These are phyloP conservation scores for Eciton burchellii DNA, from an alignment of 1,140 invertebrate species.

Conservation along the genomic window DNA sequence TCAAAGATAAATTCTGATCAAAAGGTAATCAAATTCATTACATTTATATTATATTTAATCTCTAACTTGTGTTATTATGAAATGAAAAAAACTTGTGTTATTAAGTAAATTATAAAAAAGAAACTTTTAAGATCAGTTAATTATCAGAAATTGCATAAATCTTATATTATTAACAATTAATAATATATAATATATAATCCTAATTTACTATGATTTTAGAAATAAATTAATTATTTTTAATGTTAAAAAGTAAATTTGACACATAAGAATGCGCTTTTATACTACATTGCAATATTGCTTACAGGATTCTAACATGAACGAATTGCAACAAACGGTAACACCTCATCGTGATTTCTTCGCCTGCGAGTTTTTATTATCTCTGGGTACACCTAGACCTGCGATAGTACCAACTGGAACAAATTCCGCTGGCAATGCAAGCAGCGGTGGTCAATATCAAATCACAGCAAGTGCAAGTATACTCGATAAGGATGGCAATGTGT, in stretches of 20 bases:
- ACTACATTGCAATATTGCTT: constrained; percentile 23
- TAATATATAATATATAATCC: neutral
- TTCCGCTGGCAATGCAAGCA: constrained; percentile 15
- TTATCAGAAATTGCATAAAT: neutral
- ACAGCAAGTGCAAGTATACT: constrained; percentile 90
- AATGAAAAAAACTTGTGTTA: too few relatives aligned
- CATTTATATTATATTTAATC: neutral
- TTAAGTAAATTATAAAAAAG: constrained; percentile 10
- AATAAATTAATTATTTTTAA: neutral
- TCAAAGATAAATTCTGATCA: constrained; percentile 85
- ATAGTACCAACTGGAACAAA: constrained; percentile 18
- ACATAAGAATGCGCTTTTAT: too few relatives aligned
- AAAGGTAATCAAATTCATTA: too few relatives aligned
- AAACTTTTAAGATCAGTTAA: neutral
- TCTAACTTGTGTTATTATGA: neutral
- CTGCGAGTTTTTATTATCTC: constrained; percentile 90
- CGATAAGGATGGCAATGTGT: constrained; percentile 90
- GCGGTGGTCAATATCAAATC: constrained; percentile 87
- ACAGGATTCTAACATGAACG: constrained; percentile 84
- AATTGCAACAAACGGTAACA: constrained; percentile 88
- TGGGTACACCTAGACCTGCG: constrained; percentile 73
- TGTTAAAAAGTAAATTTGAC: too few relatives aligned
- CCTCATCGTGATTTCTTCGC: constrained; percentile 94
- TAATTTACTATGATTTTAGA: neutral
- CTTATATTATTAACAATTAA: neutral